A percentile compares a stretch with the other conserved stretches of the same genome.
phyloP scores from a whole-genome alignment of 2,888 invertebrate genomes.

The Drosophila merina region DNA sequence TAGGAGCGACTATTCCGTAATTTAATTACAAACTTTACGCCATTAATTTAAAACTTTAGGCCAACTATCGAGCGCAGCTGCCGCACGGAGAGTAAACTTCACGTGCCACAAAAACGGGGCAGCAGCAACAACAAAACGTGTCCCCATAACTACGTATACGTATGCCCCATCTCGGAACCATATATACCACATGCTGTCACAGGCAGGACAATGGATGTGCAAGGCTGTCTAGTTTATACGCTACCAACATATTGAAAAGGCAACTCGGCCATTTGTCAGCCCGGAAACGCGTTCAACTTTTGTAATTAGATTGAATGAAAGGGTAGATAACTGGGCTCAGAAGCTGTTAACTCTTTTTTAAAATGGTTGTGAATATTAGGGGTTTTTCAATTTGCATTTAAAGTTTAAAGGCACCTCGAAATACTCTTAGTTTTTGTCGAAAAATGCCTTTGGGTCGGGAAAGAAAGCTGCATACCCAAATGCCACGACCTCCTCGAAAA shows the following conservation, averaged over 20 bases:
- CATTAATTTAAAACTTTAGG: slow-evolving; percentile 81
- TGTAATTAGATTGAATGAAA: slow-evolving; percentile 66
- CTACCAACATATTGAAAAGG: slow-evolving; percentile 68
- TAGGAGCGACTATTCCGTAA: slow-evolving; percentile 60
- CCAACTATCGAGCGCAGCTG: slow-evolving; percentile 66
- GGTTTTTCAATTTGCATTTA: neutral
- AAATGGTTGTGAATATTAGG: slow-evolving; percentile 7
- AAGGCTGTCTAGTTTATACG: slow-evolving; percentile 52
- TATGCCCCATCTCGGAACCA: slow-evolving; percentile 7
- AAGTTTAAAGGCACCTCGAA: neutral
- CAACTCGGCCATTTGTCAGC: slow-evolving; percentile 65
- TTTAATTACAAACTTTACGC: slow-evolving; percentile 82
- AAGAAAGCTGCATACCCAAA: no score
- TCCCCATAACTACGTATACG: slow-evolving; percentile 8
- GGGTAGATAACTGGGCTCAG: neutral
- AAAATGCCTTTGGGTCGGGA: no score
- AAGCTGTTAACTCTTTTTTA: neutral
- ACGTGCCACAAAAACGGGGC: slow-evolving; percentile 38
- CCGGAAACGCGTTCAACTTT: slow-evolving; percentile 56
- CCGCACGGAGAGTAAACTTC: slow-evolving; percentile 35
- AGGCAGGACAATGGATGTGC: slow-evolving; percentile 45
- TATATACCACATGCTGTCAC: slow-evolving; percentile 52
- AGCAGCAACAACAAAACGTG: slow-evolving; percentile 8
- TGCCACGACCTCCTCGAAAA: neutral
- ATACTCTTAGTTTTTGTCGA: neutral